phyloP scores from a whole-genome alignment of 2,888 invertebrate genomes.

The Pristionchus exspectatus region DNA sequence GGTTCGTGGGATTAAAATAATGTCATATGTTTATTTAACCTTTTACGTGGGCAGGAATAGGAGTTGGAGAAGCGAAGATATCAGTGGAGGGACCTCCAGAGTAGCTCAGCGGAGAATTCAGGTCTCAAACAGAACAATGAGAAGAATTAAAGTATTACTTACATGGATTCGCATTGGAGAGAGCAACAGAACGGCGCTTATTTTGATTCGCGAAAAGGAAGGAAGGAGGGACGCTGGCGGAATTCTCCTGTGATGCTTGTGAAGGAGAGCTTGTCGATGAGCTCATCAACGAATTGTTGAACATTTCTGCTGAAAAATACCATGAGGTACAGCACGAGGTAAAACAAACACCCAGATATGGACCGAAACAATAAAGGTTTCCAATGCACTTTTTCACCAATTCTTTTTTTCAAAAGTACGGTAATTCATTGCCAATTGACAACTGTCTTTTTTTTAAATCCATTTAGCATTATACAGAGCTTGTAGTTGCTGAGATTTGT shows the following conservation, averaged over 20 bases:
- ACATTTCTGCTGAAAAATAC: constrained; percentile 24
- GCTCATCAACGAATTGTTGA: constrained; percentile 54
- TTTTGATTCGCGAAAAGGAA: constrained; percentile 50
- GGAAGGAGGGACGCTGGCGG: constrained; percentile 23
- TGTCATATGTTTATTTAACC: constrained; percentile 22
- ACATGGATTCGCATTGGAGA: constrained; percentile 53
- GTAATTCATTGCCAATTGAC: not conserved
- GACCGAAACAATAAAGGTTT: not conserved
- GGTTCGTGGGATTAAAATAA: not conserved
- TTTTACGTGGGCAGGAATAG: constrained; percentile 64
- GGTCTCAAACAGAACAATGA: not conserved
- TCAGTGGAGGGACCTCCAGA: constrained; percentile 62
- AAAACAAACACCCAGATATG: not conserved
- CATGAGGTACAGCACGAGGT: not conserved
- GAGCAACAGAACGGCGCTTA: constrained; percentile 53
- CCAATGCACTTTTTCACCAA: too few species aligned
- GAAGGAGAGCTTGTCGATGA: constrained; percentile 33
- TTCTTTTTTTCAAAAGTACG: not conserved
- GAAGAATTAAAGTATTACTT: not conserved
- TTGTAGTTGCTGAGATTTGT: too few species aligned
- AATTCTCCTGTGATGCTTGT: not conserved
- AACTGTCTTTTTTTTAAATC: not conserved
- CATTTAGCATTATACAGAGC: not conserved
- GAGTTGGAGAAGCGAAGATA: constrained; percentile 64
- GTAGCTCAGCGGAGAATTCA: constrained; percentile 40